A percentile compares a stretch with the other conserved stretches of the same genome.
Evolutionary conservation across 2,113 vertebrate genomes (phyloP).

Genomic region (Cathartes aura): DNA sequence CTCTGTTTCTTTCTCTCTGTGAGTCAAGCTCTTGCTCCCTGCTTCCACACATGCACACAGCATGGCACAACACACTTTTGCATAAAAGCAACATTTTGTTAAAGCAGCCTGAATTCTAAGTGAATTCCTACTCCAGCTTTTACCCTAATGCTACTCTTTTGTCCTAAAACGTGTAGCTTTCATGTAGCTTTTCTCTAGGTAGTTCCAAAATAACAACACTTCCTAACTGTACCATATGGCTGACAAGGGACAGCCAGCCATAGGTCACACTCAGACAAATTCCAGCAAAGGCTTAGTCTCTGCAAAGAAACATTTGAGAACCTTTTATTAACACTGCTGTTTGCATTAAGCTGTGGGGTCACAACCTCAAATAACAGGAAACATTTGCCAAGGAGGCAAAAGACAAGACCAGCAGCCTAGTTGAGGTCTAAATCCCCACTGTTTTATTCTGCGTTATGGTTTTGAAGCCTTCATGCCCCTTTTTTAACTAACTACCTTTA

Average conservation of each 20-base stretch:
- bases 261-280: background rate
- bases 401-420: background rate
- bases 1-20: background rate
- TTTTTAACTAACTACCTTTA: background rate
- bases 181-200: conserved; percentile 15
- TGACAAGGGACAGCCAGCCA: background rate
- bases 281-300: conserved; percentile 1
- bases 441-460: background rate
- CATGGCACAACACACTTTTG: background rate
- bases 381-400: background rate
- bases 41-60: background rate
- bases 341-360: background rate
- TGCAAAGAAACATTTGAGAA: background rate
- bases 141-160: background rate
- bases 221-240: background rate
- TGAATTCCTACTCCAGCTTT: background rate
- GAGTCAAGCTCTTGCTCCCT: background rate
- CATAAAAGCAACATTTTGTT: background rate
- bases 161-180: background rate
- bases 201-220: background rate
- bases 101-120: background rate
- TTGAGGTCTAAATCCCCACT: background rate
- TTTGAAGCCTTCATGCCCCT: background rate
- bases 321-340: conserved; percentile 1
- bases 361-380: background rate